Evolutionary conservation across 1,140 invertebrate genomes (phyloP).

Genomic region (Bradynema listronoti): DNA sequence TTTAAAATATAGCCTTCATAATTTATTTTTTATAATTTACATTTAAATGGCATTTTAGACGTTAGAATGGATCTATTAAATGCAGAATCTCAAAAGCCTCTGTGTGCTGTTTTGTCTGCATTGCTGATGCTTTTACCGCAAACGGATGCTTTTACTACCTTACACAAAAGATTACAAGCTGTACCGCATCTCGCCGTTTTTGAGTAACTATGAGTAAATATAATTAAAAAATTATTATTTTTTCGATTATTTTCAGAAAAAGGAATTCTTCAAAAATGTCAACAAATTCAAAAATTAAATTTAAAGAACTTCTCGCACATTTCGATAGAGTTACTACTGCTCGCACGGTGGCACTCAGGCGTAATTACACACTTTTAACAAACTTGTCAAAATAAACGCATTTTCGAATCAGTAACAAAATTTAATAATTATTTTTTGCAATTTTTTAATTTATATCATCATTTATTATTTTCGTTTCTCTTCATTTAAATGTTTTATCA

Average conservation of each 20-base stretch:
- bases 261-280: slow-evolving; percentile 14
- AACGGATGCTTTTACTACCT: slow-evolving; percentile 82
- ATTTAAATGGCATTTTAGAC: no score
- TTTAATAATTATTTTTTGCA: no score
- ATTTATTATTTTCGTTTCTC: no score
- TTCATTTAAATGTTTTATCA: no score
- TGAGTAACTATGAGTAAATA: slow-evolving; percentile 16
- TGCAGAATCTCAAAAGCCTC: slow-evolving; percentile 69
- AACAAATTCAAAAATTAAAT: slow-evolving; percentile 62
- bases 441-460: no score
- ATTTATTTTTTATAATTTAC: no score
- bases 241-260: slow-evolving; percentile 29
- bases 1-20: no score
- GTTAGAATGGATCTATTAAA: slow-evolving; percentile 82
- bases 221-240: slow-evolving; percentile 4
- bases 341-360: slow-evolving; percentile 6
- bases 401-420: no score
- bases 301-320: slow-evolving; percentile 64
- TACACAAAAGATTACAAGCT: slow-evolving; percentile 73
- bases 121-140: slow-evolving; percentile 95
- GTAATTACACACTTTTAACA: no score
- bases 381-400: no score
- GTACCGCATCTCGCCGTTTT: slow-evolving; percentile 34
- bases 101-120: slow-evolving; percentile 84
- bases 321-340: slow-evolving; percentile 62